Percentiles rank a stretch among this genome's conserved stretches.
Evolutionary conservation across 2,113 vertebrate species (phyloP).

Genomic region (Benitochromis conjunctus): DNA sequence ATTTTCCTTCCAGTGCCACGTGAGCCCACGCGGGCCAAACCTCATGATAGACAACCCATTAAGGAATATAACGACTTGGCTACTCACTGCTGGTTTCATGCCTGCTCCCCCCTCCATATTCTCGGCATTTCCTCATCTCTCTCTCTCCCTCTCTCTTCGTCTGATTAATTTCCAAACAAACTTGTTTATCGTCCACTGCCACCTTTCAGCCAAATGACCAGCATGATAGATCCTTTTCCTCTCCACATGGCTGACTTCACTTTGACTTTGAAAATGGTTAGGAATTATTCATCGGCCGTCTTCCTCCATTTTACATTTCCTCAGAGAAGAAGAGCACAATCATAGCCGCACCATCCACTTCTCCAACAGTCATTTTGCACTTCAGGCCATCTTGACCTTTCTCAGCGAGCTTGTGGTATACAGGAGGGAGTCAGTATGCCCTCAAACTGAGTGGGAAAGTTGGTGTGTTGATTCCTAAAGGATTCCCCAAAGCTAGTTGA

Average conservation of each 20-base stretch:
- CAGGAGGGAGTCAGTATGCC: not conserved
- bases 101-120: not conserved
- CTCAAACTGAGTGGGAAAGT: not conserved
- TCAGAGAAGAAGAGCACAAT: conserved; percentile 8
- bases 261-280: conserved; percentile 49
- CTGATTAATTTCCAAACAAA: conserved; percentile 48
- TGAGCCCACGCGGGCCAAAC: conserved; percentile 21
- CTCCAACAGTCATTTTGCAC: conserved; percentile 36
- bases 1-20: conserved; percentile 36
- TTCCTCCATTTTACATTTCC: conserved; percentile 34
- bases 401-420: not conserved
- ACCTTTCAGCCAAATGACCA: conserved; percentile 8
- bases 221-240: conserved; percentile 6
- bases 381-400: conserved; percentile 52
- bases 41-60: conserved; percentile 50
- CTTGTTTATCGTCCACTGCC: conserved; percentile 41
- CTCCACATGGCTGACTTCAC: conserved; percentile 18
- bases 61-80: conserved; percentile 29
- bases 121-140: not conserved
- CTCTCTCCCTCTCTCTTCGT: not conserved
- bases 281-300: conserved; percentile 60
- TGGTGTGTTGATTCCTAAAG: not conserved
- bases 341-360: not conserved
- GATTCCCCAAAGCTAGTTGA: not conserved
- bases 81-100: not conserved